phyloP scores from a whole-genome alignment of 1,140 invertebrate species.

The Zophobas morio region DNA sequence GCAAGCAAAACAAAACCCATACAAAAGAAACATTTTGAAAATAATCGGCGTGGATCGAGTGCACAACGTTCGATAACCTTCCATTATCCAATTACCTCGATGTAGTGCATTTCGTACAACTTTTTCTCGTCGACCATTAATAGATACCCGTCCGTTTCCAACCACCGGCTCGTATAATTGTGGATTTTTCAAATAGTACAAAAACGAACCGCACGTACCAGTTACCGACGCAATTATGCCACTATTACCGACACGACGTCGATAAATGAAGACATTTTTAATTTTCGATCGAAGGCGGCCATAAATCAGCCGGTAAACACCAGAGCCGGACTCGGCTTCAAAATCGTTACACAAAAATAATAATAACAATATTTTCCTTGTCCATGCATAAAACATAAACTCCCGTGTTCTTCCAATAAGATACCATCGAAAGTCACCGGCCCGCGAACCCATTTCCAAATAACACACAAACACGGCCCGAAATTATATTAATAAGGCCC shows the following conservation, averaged over 20 bases:
- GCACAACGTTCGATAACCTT: slow-evolving; percentile 29
- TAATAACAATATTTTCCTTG: too few relatives aligned
- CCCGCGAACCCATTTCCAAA: slow-evolving; percentile 2
- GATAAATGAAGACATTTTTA: slow-evolving; percentile 23
- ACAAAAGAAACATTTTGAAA: too few relatives aligned
- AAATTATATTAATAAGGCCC: slow-evolving; percentile 13
- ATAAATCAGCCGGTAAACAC: neutral
- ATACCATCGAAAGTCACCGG: neutral
- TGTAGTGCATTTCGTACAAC: neutral
- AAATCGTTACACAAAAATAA: too few relatives aligned
- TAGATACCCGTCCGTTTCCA: slow-evolving; percentile 13
- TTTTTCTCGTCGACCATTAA: slow-evolving; percentile 18
- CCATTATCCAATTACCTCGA: slow-evolving; percentile 31
- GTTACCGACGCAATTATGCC: slow-evolving; percentile 24
- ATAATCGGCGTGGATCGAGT: slow-evolving; percentile 5
- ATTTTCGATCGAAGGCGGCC: neutral
- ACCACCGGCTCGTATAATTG: neutral
- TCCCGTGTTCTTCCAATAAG: neutral
- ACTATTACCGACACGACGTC: neutral
- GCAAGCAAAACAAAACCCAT: too few relatives aligned
- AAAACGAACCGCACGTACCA: slow-evolving; percentile 15
- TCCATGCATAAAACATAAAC: slow-evolving; percentile 10
- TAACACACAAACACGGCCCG: neutral
- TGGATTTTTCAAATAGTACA: slow-evolving; percentile 3
- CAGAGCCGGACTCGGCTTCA: too few relatives aligned